These are phyloP conservation scores for Osmoderma eremita DNA, from an alignment of 2,888 invertebrate genomes.

Conservation along the genomic window DNA sequence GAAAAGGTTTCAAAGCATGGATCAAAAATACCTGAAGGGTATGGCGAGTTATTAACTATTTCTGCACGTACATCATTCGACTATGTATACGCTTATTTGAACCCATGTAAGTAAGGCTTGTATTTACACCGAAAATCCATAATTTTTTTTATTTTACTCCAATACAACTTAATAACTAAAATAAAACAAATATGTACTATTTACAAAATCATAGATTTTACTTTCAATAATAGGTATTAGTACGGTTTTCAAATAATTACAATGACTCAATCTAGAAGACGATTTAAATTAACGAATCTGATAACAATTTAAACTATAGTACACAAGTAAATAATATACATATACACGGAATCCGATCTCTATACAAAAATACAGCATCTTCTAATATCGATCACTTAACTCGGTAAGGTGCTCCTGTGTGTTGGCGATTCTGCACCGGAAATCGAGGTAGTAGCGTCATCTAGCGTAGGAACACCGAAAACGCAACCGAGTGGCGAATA, in stretches of 20 bases:
- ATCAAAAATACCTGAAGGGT: too few relatives aligned
- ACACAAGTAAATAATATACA: constrained; percentile 11
- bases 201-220: constrained; percentile 35
- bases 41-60: too few relatives aligned
- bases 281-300: constrained; percentile 35
- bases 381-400: constrained; percentile 28
- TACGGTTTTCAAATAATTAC: constrained; percentile 32
- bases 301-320: constrained; percentile 18
- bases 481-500: constrained; percentile 72
- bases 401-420: constrained; percentile 29
- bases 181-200: constrained; percentile 20
- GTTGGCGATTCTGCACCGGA: constrained; percentile 38
- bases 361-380: constrained; percentile 39
- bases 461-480: constrained; percentile 68
- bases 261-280: constrained; percentile 23
- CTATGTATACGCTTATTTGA: too few relatives aligned
- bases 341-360: constrained; percentile 6
- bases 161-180: background rate
- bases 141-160: too few relatives aligned
- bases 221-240: constrained; percentile 28
- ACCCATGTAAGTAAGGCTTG: too few relatives aligned
- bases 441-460: constrained; percentile 53
- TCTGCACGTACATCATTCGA: too few relatives aligned
- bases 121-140: too few relatives aligned
- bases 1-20: too few relatives aligned